phyloP scores from a whole-genome alignment of 2,888 invertebrate species.

The Gasteruption jaculator region DNA sequence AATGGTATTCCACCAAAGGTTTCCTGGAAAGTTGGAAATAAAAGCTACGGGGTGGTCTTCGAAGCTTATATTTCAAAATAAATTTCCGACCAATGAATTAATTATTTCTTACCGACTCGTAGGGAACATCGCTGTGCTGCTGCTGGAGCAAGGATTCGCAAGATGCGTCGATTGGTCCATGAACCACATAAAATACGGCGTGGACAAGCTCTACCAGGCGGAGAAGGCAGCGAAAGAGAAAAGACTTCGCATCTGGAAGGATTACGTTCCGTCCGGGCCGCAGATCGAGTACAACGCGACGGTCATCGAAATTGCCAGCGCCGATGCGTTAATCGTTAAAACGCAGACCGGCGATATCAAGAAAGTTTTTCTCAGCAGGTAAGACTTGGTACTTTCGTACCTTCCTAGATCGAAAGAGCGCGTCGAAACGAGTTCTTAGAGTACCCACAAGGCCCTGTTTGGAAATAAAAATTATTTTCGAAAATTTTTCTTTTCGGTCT shows the following conservation, averaged over 20 bases:
- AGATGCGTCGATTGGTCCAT: constrained; percentile 93
- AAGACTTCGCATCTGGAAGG: constrained; percentile 84
- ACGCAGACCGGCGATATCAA: constrained; percentile 71
- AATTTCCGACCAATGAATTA: too few relatives aligned
- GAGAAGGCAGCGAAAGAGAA: constrained; percentile 86
- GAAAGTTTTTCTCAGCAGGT: constrained; percentile 90
- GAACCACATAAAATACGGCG: constrained; percentile 73
- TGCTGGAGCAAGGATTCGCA: constrained; percentile 88
- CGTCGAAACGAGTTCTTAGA: too few relatives aligned
- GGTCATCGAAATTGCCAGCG: constrained; percentile 89
- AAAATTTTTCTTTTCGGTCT: too few relatives aligned
- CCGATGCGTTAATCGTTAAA: constrained; percentile 88
- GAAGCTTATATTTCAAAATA: not conserved
- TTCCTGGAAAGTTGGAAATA: too few relatives aligned
- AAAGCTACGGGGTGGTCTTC: too few relatives aligned
- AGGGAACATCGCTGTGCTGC: constrained; percentile 88
- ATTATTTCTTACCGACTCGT: not conserved
- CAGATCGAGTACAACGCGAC: constrained; percentile 75
- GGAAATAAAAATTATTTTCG: too few relatives aligned
- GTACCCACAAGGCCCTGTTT: too few relatives aligned
- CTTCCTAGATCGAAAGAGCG: too few relatives aligned
- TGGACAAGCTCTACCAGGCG: constrained; percentile 77
- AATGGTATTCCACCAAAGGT: too few relatives aligned
- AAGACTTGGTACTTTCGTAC: too few relatives aligned
- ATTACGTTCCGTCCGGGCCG: constrained; percentile 75